Evolutionary conservation across 2,113 vertebrate genomes (phyloP), one percentile per base, ranked within the genome.

Genomic region (Mirza zaza): DNA sequence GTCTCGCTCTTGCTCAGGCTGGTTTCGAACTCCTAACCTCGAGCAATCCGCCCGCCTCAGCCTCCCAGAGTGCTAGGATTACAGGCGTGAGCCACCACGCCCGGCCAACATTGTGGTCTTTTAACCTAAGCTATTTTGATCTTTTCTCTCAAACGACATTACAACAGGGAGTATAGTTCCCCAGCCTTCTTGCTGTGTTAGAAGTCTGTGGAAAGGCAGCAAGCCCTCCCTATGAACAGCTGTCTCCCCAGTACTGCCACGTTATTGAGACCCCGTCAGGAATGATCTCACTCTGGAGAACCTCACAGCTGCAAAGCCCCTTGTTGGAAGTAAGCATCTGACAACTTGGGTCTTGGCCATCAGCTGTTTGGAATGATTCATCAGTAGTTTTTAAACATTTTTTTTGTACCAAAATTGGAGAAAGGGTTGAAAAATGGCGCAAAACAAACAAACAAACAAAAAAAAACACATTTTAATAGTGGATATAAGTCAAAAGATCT

Each of bases 221-320:
- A 42, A 48, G 59, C 76, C 73, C 42, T 61, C 3, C 45, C 77
- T 71, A 17, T 75, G 36, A 94, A 79, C 32, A 91, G 67, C 92
- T 83, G 34, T 84, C 77, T 95, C 77, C n/a, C 70, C n/a, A 14
- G 8, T 45, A 34, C 13, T 55, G 48, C 67, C 61, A 92, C 59
- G 65, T 61, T 52, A 48, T 14, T 81, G 82, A 96, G 85, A 83
- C 61, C 48, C 92, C 79, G 92, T 96, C 68, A 94, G 61, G 86
- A 82, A 84, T 95, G 63, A 97, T 8, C 68, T 91, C 87, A 88
- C 86, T 21, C 80, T 90, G 20, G 70, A 90, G 73, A 91, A 80
- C 14, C 55, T 88, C 50, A 68, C 42, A 91, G 52, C 52, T 27
- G 50, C 75, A 65, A 52, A 94, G 50, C 2, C 65, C 52, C 57